Conservation (phyloP, 1,140 invertebrate species). For the Caligus rogercresseyi region DNA sequence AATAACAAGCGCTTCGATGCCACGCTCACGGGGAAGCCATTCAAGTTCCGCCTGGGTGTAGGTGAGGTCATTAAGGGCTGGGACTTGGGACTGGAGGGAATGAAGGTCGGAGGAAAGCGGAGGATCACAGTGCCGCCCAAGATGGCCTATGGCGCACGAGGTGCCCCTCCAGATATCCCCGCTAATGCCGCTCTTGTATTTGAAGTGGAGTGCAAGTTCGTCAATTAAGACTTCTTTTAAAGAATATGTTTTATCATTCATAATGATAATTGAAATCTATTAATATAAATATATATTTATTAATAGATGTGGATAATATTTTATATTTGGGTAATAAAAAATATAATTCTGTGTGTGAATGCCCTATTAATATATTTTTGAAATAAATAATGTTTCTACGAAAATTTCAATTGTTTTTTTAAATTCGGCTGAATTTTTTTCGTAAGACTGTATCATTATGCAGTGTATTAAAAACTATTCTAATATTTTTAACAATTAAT, state of each 20-base stretch:
- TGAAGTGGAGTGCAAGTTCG: constrained; percentile 51
- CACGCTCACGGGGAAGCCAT: constrained; percentile 48
- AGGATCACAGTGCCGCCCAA: constrained; percentile 59
- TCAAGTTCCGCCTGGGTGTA: constrained; percentile 62
- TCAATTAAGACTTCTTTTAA: constrained; percentile 12
- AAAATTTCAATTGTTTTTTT: too few relatives aligned
- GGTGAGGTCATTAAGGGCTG: constrained; percentile 79
- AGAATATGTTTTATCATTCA: neutral
- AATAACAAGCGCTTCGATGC: constrained; percentile 67
- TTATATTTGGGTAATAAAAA: too few relatives aligned
- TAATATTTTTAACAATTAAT: too few relatives aligned
- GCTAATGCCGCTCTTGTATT: constrained; percentile 82
- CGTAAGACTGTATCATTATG: too few relatives aligned
- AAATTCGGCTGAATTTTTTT: too few relatives aligned
- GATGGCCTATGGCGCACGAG: constrained; percentile 46
- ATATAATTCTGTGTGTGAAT: too few relatives aligned
- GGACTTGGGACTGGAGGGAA: constrained; percentile 67
- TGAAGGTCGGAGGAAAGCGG: constrained; percentile 82
- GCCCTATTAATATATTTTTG: too few relatives aligned
- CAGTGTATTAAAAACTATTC: too few relatives aligned
- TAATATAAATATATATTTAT: too few relatives aligned
- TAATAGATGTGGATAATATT: too few relatives aligned
- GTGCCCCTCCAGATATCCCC: constrained; percentile 42
- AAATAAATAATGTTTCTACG: too few relatives aligned
- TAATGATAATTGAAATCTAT: too few relatives aligned